These are phyloP conservation scores for Clunio marinus DNA, from an alignment of 2,888 invertebrate genomes.

Conservation along the genomic window DNA sequence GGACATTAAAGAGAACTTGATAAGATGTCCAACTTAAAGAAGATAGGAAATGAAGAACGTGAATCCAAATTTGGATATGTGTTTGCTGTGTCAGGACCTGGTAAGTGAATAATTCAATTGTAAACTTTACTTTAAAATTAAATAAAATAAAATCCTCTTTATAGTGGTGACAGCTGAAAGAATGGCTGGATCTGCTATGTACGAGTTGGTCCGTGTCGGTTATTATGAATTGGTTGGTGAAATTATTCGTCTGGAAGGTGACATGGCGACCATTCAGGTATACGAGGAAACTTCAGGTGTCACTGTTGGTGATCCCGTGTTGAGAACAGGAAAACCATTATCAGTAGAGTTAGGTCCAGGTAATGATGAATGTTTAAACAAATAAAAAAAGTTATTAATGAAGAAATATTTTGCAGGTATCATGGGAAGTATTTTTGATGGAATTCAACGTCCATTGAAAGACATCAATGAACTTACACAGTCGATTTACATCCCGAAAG, in stretches of 20 bases:
- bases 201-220: slow-evolving; percentile 98
- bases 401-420: slow-evolving; percentile 54
- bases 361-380: background rate
- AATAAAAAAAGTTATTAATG: background rate
- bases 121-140: background rate
- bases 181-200: slow-evolving; percentile 99
- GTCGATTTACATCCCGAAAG: slow-evolving; percentile 99
- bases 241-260: slow-evolving; percentile 98
- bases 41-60: slow-evolving; percentile 75
- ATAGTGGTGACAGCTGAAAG: slow-evolving; percentile 98
- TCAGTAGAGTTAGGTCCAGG: slow-evolving; percentile 99
- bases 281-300: slow-evolving; percentile 97
- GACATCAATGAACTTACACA: slow-evolving; percentile 90
- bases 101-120: slow-evolving; percentile 53
- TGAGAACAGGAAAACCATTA: slow-evolving; percentile 96
- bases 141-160: background rate
- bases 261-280: slow-evolving; percentile 99
- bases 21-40: slow-evolving; percentile 64
- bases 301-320: slow-evolving; percentile 97
- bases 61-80: slow-evolving; percentile 92
- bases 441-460: slow-evolving; percentile 97
- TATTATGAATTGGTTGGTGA: slow-evolving; percentile 98
- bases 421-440: slow-evolving; percentile 99
- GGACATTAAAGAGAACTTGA: background rate
- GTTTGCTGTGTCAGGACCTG: slow-evolving; percentile 96